phyloP scores from a whole-genome alignment of 2,113 vertebrate species.

The Cyprinus carpio region DNA sequence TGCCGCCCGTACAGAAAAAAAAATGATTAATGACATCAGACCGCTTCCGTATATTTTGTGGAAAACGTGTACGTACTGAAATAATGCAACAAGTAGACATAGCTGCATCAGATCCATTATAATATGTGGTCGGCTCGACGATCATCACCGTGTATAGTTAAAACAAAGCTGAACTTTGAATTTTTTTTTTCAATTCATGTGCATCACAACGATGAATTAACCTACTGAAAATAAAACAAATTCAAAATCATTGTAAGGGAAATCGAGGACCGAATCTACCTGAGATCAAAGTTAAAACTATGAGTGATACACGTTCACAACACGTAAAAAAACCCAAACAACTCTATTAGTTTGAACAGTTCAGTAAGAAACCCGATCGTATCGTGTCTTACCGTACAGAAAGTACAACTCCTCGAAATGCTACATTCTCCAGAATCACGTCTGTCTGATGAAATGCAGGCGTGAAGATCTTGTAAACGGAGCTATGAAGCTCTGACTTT shows the following conservation, averaged over 20 bases:
- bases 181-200: neutral
- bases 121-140: neutral
- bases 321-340: neutral
- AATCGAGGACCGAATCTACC: neutral
- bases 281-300: slow-evolving; percentile 21
- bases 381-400: slow-evolving; percentile 1
- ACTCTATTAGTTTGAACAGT: neutral
- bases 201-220: neutral
- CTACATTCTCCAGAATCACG: slow-evolving; percentile 3
- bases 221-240: neutral
- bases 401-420: slow-evolving; percentile 14
- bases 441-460: slow-evolving; percentile 5
- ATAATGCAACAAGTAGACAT: slow-evolving; percentile 19
- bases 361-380: neutral
- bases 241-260: neutral
- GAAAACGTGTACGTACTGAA: neutral
- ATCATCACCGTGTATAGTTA: neutral
- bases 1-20: neutral
- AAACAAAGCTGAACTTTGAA: neutral
- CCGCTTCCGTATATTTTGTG: neutral
- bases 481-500: neutral
- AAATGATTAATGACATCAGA: neutral
- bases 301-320: neutral
- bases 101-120: neutral
- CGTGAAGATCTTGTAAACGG: neutral